Percentiles rank a stretch among this genome's conserved stretches.
Evolutionary conservation across 53 echinoderm and acorn worm genomes (phyloP).

Genomic region (Actinopyga echinites): DNA sequence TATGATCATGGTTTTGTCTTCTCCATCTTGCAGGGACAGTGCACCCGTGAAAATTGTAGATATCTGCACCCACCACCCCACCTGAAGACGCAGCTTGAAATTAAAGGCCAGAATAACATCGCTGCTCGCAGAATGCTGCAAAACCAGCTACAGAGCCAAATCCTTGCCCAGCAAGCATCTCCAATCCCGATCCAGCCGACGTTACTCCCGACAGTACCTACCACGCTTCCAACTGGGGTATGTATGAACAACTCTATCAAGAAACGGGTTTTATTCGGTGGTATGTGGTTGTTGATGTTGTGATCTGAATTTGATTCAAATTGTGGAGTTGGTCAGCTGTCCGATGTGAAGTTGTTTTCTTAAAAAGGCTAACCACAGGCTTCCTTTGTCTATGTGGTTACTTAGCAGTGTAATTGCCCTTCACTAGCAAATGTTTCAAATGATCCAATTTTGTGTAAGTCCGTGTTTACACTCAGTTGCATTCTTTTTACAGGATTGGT

Average conservation of each 20-base stretch:
- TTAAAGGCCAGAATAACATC: slow-evolving; percentile 95
- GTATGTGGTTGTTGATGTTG: too few species aligned
- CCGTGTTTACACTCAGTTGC: too few species aligned
- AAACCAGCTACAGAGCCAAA: slow-evolving; percentile 80
- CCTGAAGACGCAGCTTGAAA: slow-evolving; percentile 99
- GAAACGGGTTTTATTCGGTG: too few species aligned
- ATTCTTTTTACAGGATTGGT: too few species aligned
- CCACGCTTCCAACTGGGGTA: slow-evolving; percentile 47
- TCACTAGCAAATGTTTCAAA: too few species aligned
- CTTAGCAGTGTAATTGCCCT: too few species aligned
- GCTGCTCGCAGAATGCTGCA: slow-evolving; percentile 99
- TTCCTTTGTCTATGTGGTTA: too few species aligned
- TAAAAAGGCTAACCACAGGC: too few species aligned
- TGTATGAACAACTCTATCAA: background rate
- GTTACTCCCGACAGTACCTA: slow-evolving; percentile 21
- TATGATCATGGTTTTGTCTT: background rate
- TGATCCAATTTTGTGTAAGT: too few species aligned
- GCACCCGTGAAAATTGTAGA: slow-evolving; percentile 98
- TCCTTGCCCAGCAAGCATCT: slow-evolving; percentile 16
- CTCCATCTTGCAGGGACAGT: slow-evolving; percentile 76
- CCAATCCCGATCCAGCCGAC: slow-evolving; percentile 45
- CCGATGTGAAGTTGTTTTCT: too few species aligned
- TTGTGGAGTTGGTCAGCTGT: too few species aligned
- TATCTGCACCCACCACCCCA: slow-evolving; percentile 99
- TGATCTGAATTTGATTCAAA: too few species aligned